phyloP scores from a whole-genome alignment of 2,797 vertebrate species.

The Euphonia xanthogaster region DNA sequence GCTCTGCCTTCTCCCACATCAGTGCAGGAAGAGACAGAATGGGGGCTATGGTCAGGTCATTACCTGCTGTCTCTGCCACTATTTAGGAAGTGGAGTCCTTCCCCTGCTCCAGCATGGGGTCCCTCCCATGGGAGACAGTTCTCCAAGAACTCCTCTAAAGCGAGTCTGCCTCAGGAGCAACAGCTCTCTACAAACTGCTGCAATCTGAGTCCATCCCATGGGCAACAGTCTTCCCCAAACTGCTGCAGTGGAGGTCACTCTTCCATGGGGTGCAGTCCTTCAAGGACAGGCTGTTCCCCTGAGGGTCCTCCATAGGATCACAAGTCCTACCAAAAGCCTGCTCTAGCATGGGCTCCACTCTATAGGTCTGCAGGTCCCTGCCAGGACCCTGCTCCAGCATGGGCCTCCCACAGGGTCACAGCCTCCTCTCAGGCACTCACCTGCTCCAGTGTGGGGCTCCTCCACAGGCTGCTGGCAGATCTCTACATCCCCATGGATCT shows the following conservation, averaged over 20 bases:
- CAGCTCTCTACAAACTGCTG: neutral
- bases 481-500: neutral
- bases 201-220: neutral
- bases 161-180: neutral
- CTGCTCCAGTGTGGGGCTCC: fast-evolving
- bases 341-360: neutral
- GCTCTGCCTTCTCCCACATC: neutral
- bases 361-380: neutral
- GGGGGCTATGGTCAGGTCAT: neutral
- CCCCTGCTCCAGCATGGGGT: neutral
- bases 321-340: neutral
- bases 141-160: neutral
- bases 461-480: neutral
- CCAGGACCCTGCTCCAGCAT: neutral
- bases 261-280: neutral
- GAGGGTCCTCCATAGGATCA: neutral
- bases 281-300: neutral
- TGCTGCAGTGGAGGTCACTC: neutral
- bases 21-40: neutral
- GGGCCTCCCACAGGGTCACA: neutral
- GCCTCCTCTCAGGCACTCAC: neutral
- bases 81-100: neutral
- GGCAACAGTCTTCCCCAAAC: neutral
- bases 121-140: neutral
- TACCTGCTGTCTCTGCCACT: neutral